Percentiles rank a stretch among this genome's conserved stretches.
Conservation (phyloP, 1,140 invertebrate genomes). For the Drosophila teissieri region DNA sequence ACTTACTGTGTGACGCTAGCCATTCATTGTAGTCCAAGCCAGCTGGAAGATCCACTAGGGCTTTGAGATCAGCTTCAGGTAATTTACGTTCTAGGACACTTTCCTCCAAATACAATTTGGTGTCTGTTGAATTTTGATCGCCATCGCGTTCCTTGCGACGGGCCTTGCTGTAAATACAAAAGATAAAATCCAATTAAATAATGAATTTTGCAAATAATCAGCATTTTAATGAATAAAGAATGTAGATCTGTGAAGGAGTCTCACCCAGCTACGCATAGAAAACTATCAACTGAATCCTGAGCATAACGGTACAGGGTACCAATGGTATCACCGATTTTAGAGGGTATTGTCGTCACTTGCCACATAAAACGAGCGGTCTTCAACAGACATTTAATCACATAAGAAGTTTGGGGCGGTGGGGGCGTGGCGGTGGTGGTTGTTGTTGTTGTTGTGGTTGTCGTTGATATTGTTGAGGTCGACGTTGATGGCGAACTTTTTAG, state of each 20-base stretch:
- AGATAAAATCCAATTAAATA: slow-evolving; percentile 5
- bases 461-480: slow-evolving; percentile 26
- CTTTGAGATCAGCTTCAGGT: slow-evolving; percentile 95
- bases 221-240: background rate
- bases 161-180: slow-evolving; percentile 92
- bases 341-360: slow-evolving; percentile 83
- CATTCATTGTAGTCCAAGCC: slow-evolving; percentile 99
- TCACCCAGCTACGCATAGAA: slow-evolving; percentile 84
- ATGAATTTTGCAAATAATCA: no score
- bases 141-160: slow-evolving; percentile 98
- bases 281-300: slow-evolving; percentile 79
- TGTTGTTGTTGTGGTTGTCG: slow-evolving; percentile 21
- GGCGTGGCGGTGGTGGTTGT: slow-evolving; percentile 13
- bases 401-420: slow-evolving; percentile 48
- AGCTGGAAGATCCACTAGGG: slow-evolving; percentile 95
- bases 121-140: slow-evolving; percentile 91
- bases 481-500: slow-evolving; percentile 19
- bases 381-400: slow-evolving; percentile 82
- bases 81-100: slow-evolving; percentile 95
- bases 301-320: slow-evolving; percentile 82
- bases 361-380: slow-evolving; percentile 83
- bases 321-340: slow-evolving; percentile 81
- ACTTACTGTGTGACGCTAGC: slow-evolving; percentile 98
- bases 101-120: slow-evolving; percentile 97
- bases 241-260: slow-evolving; percentile 25